Evolutionary conservation across 2,888 invertebrate genomes (phyloP).

Genomic region (Cheilosia variabilis): DNA sequence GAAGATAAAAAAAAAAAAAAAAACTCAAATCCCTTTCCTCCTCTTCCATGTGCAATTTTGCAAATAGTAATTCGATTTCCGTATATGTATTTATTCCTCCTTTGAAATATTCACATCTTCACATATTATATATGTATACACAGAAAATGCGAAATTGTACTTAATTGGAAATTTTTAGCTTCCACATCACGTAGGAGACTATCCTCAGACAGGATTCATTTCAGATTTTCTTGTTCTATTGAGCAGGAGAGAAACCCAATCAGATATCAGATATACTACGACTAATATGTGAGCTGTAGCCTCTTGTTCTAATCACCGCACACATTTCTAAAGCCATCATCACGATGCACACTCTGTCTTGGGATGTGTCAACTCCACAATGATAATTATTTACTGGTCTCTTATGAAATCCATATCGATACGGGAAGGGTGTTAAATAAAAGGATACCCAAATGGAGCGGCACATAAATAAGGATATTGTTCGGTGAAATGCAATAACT

Average conservation of each 20-base stretch:
- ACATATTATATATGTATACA: conserved; percentile 26
- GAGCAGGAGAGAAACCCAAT: neutral
- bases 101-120: conserved; percentile 58
- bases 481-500: conserved; percentile 66
- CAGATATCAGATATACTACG: conserved; percentile 18
- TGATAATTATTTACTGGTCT: conserved; percentile 42
- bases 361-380: conserved; percentile 47
- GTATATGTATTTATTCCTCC: too few relatives aligned
- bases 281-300: neutral
- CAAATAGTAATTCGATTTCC: conserved; percentile 69
- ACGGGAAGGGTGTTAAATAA: conserved; percentile 4
- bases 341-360: conserved; percentile 8
- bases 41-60: conserved; percentile 47
- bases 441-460: conserved; percentile 15
- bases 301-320: conserved; percentile 22
- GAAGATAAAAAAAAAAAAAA: neutral
- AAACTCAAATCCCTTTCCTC: neutral
- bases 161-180: conserved; percentile 65
- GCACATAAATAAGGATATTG: conserved; percentile 60
- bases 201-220: conserved; percentile 4
- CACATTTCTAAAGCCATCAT: conserved; percentile 22
- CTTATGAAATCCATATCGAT: conserved; percentile 25
- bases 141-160: conserved; percentile 43
- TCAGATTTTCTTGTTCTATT: conserved; percentile 19
- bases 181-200: conserved; percentile 55